Conservation (phyloP, 2,888 invertebrate genomes). For the Platypus cylindrus region DNA sequence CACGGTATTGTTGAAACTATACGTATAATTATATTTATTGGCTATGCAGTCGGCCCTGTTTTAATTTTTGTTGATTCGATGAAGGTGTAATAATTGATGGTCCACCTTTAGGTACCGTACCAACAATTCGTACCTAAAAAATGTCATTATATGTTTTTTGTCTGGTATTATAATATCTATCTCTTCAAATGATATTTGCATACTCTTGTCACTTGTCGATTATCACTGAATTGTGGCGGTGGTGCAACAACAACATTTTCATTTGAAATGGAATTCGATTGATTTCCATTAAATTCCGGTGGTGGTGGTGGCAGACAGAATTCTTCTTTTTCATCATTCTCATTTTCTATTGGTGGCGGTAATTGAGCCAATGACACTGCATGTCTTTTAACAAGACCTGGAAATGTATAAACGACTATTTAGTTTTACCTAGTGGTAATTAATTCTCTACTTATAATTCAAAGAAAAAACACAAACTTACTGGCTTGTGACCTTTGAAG, state of each 20-base stretch:
- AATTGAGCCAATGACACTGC: conserved; percentile 61
- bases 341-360: conserved; percentile 64
- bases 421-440: not conserved
- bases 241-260: conserved; percentile 59
- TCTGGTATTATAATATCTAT: no score
- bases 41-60: conserved; percentile 34
- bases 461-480: conserved; percentile 14
- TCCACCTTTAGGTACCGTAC: conserved; percentile 60
- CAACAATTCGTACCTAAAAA: conserved; percentile 51
- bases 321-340: conserved; percentile 54
- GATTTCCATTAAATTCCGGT: conserved; percentile 39
- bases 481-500: conserved; percentile 27
- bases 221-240: conserved; percentile 84
- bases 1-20: no score
- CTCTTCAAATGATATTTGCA: no score
- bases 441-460: not conserved
- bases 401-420: conserved; percentile 3
- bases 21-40: no score
- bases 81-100: conserved; percentile 3
- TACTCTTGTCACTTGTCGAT: conserved; percentile 48
- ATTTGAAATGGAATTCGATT: conserved; percentile 16
- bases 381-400: conserved; percentile 20
- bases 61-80: conserved; percentile 26
- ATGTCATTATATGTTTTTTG: no score
- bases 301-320: conserved; percentile 46